These are phyloP conservation scores for Loripinus fragilis DNA, from an alignment of 2,888 invertebrate species.

Conservation along the genomic window DNA sequence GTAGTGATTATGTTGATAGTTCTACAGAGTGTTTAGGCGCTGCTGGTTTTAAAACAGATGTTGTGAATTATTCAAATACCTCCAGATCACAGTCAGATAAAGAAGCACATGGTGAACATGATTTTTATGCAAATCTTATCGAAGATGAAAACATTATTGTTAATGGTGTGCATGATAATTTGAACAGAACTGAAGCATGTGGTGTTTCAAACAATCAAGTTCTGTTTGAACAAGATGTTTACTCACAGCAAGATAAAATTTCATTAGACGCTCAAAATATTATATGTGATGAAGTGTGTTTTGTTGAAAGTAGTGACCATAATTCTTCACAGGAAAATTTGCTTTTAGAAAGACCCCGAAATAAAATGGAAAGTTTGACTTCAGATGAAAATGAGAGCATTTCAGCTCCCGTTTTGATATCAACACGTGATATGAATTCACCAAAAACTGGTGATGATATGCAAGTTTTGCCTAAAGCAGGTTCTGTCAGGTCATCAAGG, in stretches of 20 bases:
- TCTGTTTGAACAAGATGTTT: conserved; percentile 51
- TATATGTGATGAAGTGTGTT: conserved; percentile 56
- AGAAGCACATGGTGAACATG: neutral
- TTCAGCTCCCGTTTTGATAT: conserved; percentile 55
- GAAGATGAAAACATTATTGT: neutral
- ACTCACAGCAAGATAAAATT: conserved; percentile 60
- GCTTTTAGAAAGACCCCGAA: conserved; percentile 31
- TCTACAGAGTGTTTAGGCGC: conserved; percentile 60
- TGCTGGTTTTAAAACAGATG: conserved; percentile 47
- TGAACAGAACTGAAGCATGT: neutral
- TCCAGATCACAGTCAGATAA: conserved; percentile 6
- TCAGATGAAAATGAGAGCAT: conserved; percentile 56
- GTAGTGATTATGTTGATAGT: conserved; percentile 54
- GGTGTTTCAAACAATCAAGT: conserved; percentile 26
- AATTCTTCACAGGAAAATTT: conserved; percentile 61
- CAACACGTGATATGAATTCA: conserved; percentile 37
- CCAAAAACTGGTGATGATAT: conserved; percentile 47
- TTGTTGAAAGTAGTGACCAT: conserved; percentile 59
- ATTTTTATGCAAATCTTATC: conserved; percentile 11
- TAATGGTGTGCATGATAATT: neutral
- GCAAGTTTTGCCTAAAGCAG: conserved; percentile 40
- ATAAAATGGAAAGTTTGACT: conserved; percentile 43
- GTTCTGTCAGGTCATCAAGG: conserved; percentile 50
- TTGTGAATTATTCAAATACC: conserved; percentile 10
- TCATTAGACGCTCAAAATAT: conserved; percentile 56